phyloP scores from a whole-genome alignment of 2,797 vertebrate genomes.

The Halcyon badia region DNA sequence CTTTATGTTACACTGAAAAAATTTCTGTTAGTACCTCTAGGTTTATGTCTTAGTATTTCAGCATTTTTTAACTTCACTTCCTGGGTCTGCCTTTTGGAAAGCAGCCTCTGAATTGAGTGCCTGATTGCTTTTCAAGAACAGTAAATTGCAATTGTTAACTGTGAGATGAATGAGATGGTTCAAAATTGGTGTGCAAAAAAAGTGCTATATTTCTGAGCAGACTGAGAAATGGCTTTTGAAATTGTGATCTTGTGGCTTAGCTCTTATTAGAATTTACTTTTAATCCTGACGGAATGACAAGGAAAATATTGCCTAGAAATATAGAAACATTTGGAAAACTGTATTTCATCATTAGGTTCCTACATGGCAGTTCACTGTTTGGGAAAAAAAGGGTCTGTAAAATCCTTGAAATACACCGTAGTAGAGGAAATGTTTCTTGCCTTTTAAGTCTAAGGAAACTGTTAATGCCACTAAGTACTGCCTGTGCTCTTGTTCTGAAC shows the following conservation, averaged over 20 bases:
- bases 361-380: neutral
- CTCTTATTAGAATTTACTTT: neutral
- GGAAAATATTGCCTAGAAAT: neutral
- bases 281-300: neutral
- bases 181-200: neutral
- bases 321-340: neutral
- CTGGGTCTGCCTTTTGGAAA: neutral
- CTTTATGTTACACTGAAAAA: neutral
- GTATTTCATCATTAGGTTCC: neutral
- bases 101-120: neutral
- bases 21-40: neutral
- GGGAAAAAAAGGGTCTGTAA: neutral
- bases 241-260: neutral
- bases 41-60: neutral
- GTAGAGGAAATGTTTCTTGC: neutral
- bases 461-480: neutral
- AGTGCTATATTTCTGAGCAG: neutral
- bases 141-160: neutral
- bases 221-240: neutral
- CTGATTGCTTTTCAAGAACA: neutral
- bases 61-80: neutral
- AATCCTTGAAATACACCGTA: neutral
- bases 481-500: neutral
- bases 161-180: neutral
- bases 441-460: neutral